phyloP scores from a whole-genome alignment of 2,113 vertebrate genomes.

The Oenanthe melanoleuca region DNA sequence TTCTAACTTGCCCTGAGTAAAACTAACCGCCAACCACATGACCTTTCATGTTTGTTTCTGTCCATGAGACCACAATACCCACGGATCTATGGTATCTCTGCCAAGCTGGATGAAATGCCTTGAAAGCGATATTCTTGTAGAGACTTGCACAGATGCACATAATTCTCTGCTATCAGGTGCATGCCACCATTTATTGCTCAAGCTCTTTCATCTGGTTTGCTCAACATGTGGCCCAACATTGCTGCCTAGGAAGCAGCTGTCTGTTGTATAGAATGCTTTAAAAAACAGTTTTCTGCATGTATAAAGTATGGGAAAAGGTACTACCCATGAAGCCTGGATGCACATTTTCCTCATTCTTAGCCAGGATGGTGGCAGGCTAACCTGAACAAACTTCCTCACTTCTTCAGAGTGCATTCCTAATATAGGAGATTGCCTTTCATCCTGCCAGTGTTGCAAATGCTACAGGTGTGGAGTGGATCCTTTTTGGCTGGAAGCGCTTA shows the following conservation, averaged over 20 bases:
- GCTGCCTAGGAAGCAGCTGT: not conserved
- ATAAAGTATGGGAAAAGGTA: not conserved
- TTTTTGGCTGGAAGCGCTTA: not conserved
- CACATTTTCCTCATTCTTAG: not conserved
- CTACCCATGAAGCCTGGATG: not conserved
- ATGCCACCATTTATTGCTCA: not conserved
- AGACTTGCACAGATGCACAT: not conserved
- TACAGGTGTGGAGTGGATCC: not conserved
- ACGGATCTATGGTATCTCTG: not conserved
- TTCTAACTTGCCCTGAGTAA: not conserved
- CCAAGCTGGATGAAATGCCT: not conserved
- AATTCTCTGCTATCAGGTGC: not conserved
- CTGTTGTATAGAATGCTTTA: accelerated
- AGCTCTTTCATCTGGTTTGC: not conserved
- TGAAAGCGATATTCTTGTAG: not conserved
- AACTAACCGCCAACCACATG: not conserved
- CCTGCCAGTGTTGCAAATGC: not conserved
- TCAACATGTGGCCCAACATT: accelerated
- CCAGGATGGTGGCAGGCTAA: not conserved
- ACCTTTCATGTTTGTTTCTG: not conserved
- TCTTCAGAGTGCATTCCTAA: not conserved
- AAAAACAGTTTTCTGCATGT: not conserved
- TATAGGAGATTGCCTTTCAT: not conserved
- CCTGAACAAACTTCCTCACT: not conserved
- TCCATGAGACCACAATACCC: not conserved